phyloP scores from a whole-genome alignment of 2,888 invertebrate species.

The Entomobrya proxima region DNA sequence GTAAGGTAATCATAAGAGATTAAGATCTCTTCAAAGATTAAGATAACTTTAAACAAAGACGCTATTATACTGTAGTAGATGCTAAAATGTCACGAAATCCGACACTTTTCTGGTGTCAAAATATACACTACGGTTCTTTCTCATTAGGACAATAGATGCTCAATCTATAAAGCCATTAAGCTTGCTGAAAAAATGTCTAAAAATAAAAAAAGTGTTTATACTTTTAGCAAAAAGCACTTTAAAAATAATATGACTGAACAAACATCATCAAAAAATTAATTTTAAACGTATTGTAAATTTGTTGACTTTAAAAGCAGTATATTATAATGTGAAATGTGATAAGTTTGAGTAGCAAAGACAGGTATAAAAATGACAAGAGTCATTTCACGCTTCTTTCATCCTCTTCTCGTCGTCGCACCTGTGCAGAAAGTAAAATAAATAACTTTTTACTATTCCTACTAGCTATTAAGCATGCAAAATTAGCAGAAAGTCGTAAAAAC shows the following conservation, averaged over 20 bases:
- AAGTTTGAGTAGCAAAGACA: too few species aligned
- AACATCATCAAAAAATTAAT: background rate
- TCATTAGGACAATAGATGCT: too few species aligned
- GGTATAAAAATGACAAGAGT: conserved; percentile 19
- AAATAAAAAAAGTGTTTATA: background rate
- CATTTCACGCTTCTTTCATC: conserved; percentile 18
- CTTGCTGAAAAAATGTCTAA: background rate
- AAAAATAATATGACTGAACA: background rate
- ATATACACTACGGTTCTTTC: too few species aligned
- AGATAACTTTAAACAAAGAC: too few species aligned
- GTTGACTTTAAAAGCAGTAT: too few species aligned
- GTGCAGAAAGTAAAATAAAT: background rate
- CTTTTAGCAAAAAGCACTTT: background rate
- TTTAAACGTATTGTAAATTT: too few species aligned
- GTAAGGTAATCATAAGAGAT: too few species aligned
- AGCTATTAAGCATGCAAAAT: background rate
- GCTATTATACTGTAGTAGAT: too few species aligned
- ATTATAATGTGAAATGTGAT: too few species aligned
- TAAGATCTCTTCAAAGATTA: too few species aligned
- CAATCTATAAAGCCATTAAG: conserved; percentile 21
- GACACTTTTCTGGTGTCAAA: too few species aligned
- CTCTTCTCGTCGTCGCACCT: background rate
- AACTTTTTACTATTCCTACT: background rate
- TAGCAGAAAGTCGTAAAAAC: conserved; percentile 15
- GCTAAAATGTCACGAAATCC: too few species aligned